Evolutionary conservation across 2,888 invertebrate genomes (phyloP), one percentile per base, ranked within the genome.

Genomic region (Halictus quadricinctus): DNA sequence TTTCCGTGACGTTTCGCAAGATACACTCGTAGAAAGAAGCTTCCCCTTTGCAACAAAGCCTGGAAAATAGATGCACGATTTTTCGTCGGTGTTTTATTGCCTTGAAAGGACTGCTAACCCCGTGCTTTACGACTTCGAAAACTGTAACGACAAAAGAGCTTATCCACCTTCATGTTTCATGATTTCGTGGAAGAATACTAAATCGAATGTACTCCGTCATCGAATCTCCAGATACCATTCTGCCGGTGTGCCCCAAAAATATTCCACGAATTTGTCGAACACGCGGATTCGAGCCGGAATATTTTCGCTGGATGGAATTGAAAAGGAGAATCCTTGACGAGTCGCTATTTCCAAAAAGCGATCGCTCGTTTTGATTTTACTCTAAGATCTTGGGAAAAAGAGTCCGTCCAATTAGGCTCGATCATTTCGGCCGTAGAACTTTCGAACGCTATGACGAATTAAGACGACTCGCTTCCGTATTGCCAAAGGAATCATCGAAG

Each of bases 41-140:
- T 21, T 58, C 12, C 5, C 0, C 1, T n/a, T n/a, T 58, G n/a
- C 58, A n/a, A 58, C 12, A n/a, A 58, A n/a, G 12, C 25, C 12
- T 58, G 58, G 12, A n/a, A 58, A 58, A 58, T 58, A n/a, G n/a
- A n/a, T 58, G 58, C 58, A 58, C n/a, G n/a, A n/a, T 58, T n/a
- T n/a, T 58, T n/a, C 58, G 58, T 25, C n/a, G 12, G 12, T 58
- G n/a, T n/a, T n/a, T 58, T n/a, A 58, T 10, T n/a, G n/a, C 4
- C 12, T 58, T n/a, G n/a, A 5, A 5, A 58, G n/a, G 1, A 12
- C n/a, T 12, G 12, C 58, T 54, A n/a, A 21, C n/a, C 4, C 12
- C n/a, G 58, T n/a, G 12, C 12, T 58, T 58, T 58, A 58, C n/a
- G n/a, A n/a, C n/a, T 58, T 3, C n/a, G 12, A 12, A 58, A 58